Evolutionary conservation across 2,797 vertebrate genomes (phyloP), one percentile per base, ranked within the genome.

Genomic region (Anguilla marmorata): DNA sequence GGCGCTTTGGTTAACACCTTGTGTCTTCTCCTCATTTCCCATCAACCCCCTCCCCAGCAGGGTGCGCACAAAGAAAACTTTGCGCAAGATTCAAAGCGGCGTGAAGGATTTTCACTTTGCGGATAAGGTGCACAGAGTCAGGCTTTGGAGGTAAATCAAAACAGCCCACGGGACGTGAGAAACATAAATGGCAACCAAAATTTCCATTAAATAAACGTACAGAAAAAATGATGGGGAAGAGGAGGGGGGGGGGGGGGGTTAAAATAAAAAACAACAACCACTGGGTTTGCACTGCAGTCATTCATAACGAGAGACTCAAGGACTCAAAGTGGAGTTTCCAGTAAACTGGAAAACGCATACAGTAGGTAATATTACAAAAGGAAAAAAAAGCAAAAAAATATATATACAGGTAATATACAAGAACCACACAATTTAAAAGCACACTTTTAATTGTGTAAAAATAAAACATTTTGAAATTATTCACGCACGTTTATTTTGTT

Each of bases 221-320:
- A 41, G n/a, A 52, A 24, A 86, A 63, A 86, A 30, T 66, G 48
- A 24, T 8, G 27, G 48, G 21, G 37, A 30, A 37, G 19, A 30
- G 37, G 50, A 52, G 50, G 50, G 6, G 50, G 50, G 24, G 63
- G 56, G 52, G 56, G 30, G 27, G 79, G 54, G 2, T 56, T 30
- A 2, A 66, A 9, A 12, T 58, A 85, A 5, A 11, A 76, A 27
- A 54, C 60, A 86, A 33, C 14, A 56, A 86, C 33, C n/a, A 86
- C 72, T 89, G 60, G 85, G 69, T 86, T 85, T 85, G 87, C 45
- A n/a, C 74, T 85, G 87, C 45, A n/a, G 16, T 84, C 45, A 89
- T 86, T 63, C 45, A 74, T 21, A 14, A 86, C 50, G 50, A 58
- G 63, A 84, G 58, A 16, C 27, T 84, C 27, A 16, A 24, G 85